Base-by-base conservation (phyloP, 2,888 invertebrate species). In the Horisme vitalbata region DNA sequence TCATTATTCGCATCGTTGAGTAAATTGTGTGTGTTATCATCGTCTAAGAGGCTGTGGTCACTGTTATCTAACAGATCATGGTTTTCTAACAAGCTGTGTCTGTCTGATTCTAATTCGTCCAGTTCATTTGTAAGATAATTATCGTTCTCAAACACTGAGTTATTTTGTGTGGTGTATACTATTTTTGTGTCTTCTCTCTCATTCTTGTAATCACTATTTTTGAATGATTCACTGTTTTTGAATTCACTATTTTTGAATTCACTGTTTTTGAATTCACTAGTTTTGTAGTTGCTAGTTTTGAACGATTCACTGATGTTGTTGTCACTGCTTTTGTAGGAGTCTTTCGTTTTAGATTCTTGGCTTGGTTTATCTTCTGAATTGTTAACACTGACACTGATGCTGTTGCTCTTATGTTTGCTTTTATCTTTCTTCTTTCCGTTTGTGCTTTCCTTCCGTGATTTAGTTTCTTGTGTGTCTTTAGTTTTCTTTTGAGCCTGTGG, bases 341-440 rank as follows among this genome's bases (percentile, higher is more conserved):
- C 45, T 50, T 57, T 51, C 36, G 52, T 33, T 52, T 65, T 55
- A 56, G 53, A 20, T 39, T 55, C 41, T 36, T 56, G 34, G 31
- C 12, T 44, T 32, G 12, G 44, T 20, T 47, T 63, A 58, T 80
- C 75, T 64, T 39, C 44, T 1, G 12, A 5, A 5, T 18, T 83
- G 71, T 69, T 83, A 64, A 55, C 80, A 74, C 64, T 85, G 68
- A 74, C 65, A 56, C 58, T 80, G 61, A 65, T 75, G 65, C 63
- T 88, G 79, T 90, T 90, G 68, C 84, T 91, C 61, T 90, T 90
- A 56, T 86, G 75, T 69, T 89, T 91, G 52, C 90, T 80, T 80
- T 92, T 87, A 75, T 90, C 83, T 79, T 80, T 84, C 68, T 80
- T 84, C 79, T 84, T 89, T 57, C 75, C 71, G 61, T 79, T 90